Percentiles rank a stretch among this genome's conserved stretches.
These are phyloP conservation scores for Lymantria monacha DNA, from an alignment of 2,888 invertebrate genomes.

Conservation along the genomic window DNA sequence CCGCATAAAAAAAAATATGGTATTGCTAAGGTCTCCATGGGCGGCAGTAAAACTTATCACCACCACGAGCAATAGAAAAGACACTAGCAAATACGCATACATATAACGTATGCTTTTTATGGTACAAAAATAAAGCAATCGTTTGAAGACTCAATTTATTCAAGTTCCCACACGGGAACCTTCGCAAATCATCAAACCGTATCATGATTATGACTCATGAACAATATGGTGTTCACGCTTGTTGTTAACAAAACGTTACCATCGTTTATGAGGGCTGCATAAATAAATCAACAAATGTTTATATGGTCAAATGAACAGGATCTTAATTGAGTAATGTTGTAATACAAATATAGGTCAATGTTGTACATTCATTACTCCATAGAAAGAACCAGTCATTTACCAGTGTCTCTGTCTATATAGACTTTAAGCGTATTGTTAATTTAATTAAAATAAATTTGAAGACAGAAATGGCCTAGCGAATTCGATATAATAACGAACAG, in stretches of 20 bases:
- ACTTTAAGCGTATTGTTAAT: not conserved
- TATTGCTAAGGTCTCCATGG: no score
- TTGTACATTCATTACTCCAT: not conserved
- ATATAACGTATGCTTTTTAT: no score
- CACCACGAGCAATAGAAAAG: no score
- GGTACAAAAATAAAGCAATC: not conserved
- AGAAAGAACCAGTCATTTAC: not conserved
- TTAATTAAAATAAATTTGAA: no score
- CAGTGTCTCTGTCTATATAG: not conserved
- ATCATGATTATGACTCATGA: slow-evolving; percentile 44
- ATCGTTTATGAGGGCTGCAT: slow-evolving; percentile 44
- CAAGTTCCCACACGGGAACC: slow-evolving; percentile 42
- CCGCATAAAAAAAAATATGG: no score
- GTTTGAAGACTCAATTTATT: slow-evolving; percentile 15
- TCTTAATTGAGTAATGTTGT: slow-evolving; percentile 3
- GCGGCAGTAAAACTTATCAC: no score
- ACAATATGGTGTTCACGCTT: slow-evolving; percentile 65
- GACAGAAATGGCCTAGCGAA: no score
- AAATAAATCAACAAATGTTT: slow-evolving; percentile 35
- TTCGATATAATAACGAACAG: no score
- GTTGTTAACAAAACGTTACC: slow-evolving; percentile 54
- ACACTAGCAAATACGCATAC: no score
- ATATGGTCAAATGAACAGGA: slow-evolving; percentile 33
- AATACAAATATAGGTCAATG: slow-evolving; percentile 2
- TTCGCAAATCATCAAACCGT: slow-evolving; percentile 47